Conservation (phyloP, 2,113 vertebrate species). For the Carassius gibelio region DNA sequence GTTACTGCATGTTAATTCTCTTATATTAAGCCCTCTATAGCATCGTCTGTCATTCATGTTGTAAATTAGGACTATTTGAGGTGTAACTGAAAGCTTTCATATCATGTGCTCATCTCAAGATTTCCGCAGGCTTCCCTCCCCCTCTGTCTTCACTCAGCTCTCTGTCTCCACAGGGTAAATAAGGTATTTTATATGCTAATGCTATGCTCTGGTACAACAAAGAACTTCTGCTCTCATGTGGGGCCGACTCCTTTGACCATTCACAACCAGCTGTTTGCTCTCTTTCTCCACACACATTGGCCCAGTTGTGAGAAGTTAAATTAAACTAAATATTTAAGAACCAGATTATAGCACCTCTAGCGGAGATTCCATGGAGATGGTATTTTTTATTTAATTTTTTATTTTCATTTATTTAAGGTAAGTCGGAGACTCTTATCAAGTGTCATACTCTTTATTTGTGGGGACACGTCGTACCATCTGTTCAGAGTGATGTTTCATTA, state of each 20-base stretch:
- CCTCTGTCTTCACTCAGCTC: conserved; percentile 13
- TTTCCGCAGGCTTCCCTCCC: conserved; percentile 15
- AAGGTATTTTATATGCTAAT: conserved; percentile 76
- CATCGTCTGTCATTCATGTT: not conserved
- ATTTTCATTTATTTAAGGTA: conserved; percentile 16
- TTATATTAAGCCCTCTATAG: not conserved
- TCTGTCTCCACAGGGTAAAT: conserved; percentile 60
- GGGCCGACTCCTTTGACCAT: conserved; percentile 56
- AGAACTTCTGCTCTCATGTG: conserved; percentile 58
- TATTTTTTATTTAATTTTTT: no score
- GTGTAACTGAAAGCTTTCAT: conserved; percentile 15
- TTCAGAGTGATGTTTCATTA: conserved; percentile 57
- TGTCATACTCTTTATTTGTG: conserved; percentile 49
- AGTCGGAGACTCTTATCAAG: conserved; percentile 37
- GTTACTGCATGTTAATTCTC: not conserved
- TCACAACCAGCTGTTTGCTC: conserved; percentile 42
- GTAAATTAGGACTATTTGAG: not conserved
- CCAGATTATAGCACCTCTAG: not conserved
- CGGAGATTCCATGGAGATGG: not conserved
- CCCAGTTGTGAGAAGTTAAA: not conserved
- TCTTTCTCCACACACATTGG: conserved; percentile 1
- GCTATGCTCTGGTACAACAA: conserved; percentile 69
- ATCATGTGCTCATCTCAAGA: conserved; percentile 27
- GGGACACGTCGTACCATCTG: conserved; percentile 70
- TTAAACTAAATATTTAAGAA: not conserved